Conservation (phyloP, 1,140 invertebrate species). For the Lordiphosa clarofinis region DNA sequence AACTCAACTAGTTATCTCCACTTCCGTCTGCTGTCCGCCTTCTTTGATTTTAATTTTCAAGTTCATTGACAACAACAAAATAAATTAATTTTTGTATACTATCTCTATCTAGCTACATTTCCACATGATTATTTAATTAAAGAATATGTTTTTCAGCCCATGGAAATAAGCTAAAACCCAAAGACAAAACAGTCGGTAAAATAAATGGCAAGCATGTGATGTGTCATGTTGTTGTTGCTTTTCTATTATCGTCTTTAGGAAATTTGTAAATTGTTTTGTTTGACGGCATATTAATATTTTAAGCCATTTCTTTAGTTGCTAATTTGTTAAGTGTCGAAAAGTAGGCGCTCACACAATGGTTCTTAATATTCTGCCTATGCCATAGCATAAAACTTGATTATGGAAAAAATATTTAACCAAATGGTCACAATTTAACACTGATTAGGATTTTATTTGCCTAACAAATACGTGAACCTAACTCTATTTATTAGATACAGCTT, state of each 20-base stretch:
- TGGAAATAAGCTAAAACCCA: slow-evolving; percentile 48
- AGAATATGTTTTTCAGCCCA: slow-evolving; percentile 23
- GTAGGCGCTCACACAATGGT: slow-evolving; percentile 3
- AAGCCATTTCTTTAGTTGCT: slow-evolving; percentile 51
- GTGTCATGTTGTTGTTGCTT: slow-evolving; percentile 22
- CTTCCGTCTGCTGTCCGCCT: neutral
- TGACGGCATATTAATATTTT: slow-evolving; percentile 33
- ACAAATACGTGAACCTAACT: no score
- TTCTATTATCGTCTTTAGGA: slow-evolving; percentile 52
- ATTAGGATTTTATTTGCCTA: neutral
- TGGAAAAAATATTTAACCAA: no score
- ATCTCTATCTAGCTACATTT: slow-evolving; percentile 12
- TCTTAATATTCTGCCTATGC: no score
- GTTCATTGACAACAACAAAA: slow-evolving; percentile 48
- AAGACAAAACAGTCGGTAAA: slow-evolving; percentile 36
- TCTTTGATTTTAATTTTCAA: slow-evolving; percentile 57
- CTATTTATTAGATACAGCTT: no score
- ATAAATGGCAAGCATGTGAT: slow-evolving; percentile 67
- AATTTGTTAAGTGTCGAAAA: slow-evolving; percentile 63
- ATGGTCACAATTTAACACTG: no score
- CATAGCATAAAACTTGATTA: no score
- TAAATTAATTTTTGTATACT: slow-evolving; percentile 21
- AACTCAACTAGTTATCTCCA: neutral
- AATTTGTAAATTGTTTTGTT: slow-evolving; percentile 45
- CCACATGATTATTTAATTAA: slow-evolving; percentile 63